Conservation (phyloP, 2,888 invertebrate genomes). For the Trichogramma dendrolimi region DNA sequence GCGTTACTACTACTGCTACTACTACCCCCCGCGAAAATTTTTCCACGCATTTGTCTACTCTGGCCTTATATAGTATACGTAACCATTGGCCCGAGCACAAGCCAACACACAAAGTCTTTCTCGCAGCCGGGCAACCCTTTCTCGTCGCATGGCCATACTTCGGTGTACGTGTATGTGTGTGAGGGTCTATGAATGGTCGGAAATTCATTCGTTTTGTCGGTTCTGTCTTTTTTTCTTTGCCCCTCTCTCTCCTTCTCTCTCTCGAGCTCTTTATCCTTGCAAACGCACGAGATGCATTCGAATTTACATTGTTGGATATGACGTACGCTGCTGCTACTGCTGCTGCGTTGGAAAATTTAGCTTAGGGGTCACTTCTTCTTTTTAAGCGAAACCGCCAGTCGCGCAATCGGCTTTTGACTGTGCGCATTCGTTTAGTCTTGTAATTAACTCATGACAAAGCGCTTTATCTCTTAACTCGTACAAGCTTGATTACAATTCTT, state of each 20-base stretch:
- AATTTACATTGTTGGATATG: conserved; percentile 13
- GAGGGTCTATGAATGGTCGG: neutral
- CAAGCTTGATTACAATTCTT: too few relatives aligned
- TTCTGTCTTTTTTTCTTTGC: conserved; percentile 13
- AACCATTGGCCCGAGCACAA: conserved; percentile 19
- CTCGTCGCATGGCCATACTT: too few relatives aligned
- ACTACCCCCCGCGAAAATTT: conserved; percentile 35
- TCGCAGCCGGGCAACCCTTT: too few relatives aligned
- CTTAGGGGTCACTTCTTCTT: conserved; percentile 13
- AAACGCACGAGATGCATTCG: neutral
- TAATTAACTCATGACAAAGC: conserved; percentile 3
- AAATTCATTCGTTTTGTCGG: conserved; percentile 26
- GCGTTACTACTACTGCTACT: conserved; percentile 1
- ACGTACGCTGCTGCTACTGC: neutral
- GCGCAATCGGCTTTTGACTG: neutral
- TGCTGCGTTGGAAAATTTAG: too few relatives aligned
- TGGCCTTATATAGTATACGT: too few relatives aligned
- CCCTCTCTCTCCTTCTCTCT: conserved; percentile 12
- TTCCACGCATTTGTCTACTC: conserved; percentile 43
- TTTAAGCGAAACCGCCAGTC: conserved; percentile 20
- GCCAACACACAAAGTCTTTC: neutral
- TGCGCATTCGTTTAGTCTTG: conserved; percentile 4
- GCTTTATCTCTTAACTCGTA: neutral
- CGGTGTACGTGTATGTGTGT: too few relatives aligned
- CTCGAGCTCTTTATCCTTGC: neutral